Percentiles rank a stretch among this genome's conserved stretches.
Conservation (phyloP, 2,797 vertebrate genomes). For the Scyliorhinus canicula region DNA sequence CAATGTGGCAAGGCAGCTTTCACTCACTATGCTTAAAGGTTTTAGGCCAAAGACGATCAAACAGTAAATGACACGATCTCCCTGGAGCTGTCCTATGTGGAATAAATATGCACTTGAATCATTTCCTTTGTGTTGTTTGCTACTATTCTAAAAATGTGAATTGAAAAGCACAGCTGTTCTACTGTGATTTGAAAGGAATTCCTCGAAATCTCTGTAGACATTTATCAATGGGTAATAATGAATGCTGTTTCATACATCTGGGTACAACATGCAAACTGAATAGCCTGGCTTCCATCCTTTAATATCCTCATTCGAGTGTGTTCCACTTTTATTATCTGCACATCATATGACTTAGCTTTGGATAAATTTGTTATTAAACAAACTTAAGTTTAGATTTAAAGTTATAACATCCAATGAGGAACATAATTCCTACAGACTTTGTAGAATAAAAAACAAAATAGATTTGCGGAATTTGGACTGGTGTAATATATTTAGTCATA, state of each 20-base stretch:
- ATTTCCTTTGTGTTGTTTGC: conserved; percentile 35
- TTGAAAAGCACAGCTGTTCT: conserved; percentile 33
- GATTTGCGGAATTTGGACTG: background rate
- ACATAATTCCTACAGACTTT: background rate
- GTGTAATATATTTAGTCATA: background rate
- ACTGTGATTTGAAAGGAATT: conserved; percentile 24
- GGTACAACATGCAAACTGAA: conserved; percentile 8
- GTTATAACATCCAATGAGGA: background rate
- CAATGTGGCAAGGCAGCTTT: background rate
- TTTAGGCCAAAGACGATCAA: conserved; percentile 25
- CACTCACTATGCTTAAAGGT: background rate
- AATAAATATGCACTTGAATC: conserved; percentile 38
- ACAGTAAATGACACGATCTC: conserved; percentile 22
- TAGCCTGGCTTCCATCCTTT: background rate
- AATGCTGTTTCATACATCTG: conserved; percentile 23
- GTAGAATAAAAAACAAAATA: background rate
- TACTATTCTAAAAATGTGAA: conserved; percentile 33
- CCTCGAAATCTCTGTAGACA: conserved; percentile 25
- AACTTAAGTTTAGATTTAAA: background rate
- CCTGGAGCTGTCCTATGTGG: conserved; percentile 25
- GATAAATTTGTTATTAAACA: background rate
- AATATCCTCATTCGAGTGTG: background rate
- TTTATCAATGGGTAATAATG: conserved; percentile 38
- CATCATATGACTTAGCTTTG: conserved; percentile 20
- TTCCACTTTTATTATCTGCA: background rate